A percentile compares a stretch with the other conserved stretches of the same genome.
Evolutionary conservation across 2,113 vertebrate genomes (phyloP).

Genomic region (Lepidothrix coronata): DNA sequence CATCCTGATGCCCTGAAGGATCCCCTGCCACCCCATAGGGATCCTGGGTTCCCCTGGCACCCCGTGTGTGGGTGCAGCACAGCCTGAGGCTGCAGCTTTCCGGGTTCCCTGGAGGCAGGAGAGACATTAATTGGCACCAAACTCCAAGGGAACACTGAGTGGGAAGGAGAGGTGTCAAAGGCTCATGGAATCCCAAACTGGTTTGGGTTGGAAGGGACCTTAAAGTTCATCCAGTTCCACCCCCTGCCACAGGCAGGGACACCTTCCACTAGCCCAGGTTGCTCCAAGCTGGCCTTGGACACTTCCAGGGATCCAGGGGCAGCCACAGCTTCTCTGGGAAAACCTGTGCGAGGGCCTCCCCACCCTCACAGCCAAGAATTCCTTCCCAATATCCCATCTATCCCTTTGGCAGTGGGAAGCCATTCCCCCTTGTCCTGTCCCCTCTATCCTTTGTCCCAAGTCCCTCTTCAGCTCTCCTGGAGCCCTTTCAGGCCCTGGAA

Average conservation of each 20-base stretch:
- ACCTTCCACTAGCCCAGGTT: accelerated
- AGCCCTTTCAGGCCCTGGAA: neutral
- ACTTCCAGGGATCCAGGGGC: neutral
- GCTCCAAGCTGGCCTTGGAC: accelerated
- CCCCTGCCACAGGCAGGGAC: neutral
- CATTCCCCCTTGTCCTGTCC: neutral
- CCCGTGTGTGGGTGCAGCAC: neutral
- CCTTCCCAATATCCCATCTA: no score
- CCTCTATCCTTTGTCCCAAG: neutral
- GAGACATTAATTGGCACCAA: neutral
- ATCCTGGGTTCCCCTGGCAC: no score
- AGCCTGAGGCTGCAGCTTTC: neutral
- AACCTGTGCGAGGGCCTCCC: neutral
- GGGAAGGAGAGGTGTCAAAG: neutral
- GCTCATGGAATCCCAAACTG: neutral
- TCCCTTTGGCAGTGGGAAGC: no score
- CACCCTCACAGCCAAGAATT: no score
- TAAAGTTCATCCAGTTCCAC: accelerated
- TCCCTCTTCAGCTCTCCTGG: neutral
- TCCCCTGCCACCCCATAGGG: neutral
- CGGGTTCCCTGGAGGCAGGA: neutral
- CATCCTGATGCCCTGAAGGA: neutral
- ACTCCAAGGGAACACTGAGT: neutral
- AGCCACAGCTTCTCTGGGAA: neutral
- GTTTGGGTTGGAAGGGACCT: neutral